phyloP scores from a whole-genome alignment of 2,888 invertebrate genomes.

The Catocala nupta region DNA sequence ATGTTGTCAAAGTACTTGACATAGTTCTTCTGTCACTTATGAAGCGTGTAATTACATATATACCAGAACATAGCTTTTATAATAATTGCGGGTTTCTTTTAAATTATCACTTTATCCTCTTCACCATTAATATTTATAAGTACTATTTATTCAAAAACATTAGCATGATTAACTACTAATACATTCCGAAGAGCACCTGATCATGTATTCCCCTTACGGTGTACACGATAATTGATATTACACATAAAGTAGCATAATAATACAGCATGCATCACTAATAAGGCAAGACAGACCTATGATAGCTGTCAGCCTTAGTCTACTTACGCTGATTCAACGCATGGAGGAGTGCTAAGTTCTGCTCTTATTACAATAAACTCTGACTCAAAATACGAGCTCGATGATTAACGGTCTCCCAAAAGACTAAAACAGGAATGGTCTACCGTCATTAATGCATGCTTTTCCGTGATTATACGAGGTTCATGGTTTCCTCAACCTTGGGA shows the following conservation, averaged over 20 bases:
- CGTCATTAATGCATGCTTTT: too few species aligned
- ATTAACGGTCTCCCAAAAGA: too few species aligned
- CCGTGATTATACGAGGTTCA: too few species aligned
- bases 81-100: not conserved
- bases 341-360: too few species aligned
- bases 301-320: slow-evolving; percentile 70
- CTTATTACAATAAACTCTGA: too few species aligned
- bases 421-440: too few species aligned
- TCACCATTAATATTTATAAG: not conserved
- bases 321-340: slow-evolving; percentile 23
- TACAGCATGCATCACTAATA: slow-evolving; percentile 58
- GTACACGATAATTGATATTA: slow-evolving; percentile 31
- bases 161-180: slow-evolving; percentile 2
- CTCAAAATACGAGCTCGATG: too few species aligned
- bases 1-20: too few species aligned
- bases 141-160: slow-evolving; percentile 6
- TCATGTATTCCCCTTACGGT: slow-evolving; percentile 16
- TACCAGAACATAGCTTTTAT: too few species aligned
- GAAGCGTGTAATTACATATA: too few species aligned
- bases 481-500: too few species aligned
- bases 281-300: slow-evolving; percentile 60
- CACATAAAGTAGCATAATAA: slow-evolving; percentile 42
- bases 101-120: not conserved
- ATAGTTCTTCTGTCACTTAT: too few species aligned
- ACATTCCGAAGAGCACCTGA: slow-evolving; percentile 6